Conservation (phyloP, 2,113 vertebrate genomes). For the Pomatorhinus ruficollis region DNA sequence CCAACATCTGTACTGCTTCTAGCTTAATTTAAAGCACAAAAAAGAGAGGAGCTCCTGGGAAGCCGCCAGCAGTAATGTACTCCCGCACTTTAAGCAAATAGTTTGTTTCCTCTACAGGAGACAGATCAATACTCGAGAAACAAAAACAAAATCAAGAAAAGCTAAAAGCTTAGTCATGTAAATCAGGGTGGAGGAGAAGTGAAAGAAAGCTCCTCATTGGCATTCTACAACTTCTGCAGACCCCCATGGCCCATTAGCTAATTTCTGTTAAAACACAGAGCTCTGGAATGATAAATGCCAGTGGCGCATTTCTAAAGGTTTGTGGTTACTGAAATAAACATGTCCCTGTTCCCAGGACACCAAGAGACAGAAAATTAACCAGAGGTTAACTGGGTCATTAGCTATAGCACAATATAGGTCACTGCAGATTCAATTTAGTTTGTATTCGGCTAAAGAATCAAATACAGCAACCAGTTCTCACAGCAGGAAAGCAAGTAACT, state of each 20-base stretch:
- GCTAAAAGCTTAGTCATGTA: constrained; percentile 75
- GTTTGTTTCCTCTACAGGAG: constrained; percentile 75
- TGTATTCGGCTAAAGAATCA: constrained; percentile 66
- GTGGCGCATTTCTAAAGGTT: constrained; percentile 70
- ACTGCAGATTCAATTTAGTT: constrained; percentile 73
- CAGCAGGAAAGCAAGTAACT: constrained; percentile 72
- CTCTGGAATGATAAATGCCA: constrained; percentile 65
- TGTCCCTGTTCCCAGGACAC: constrained; percentile 80
- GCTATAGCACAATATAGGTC: constrained; percentile 73
- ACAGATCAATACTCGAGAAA: constrained; percentile 70
- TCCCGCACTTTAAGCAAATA: constrained; percentile 60
- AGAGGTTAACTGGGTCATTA: constrained; percentile 77
- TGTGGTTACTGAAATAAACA: constrained; percentile 73
- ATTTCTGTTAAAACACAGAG: constrained; percentile 72
- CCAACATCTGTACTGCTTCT: neutral
- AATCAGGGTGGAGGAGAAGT: constrained; percentile 63
- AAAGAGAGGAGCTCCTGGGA: constrained; percentile 11
- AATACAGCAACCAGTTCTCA: constrained; percentile 75
- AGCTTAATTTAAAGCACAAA: neutral
- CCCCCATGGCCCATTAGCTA: constrained; percentile 67
- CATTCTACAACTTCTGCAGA: constrained; percentile 59
- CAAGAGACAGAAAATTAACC: constrained; percentile 68
- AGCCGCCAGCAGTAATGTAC: constrained; percentile 41
- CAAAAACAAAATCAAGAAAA: constrained; percentile 69
- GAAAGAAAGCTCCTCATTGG: constrained; percentile 71